phyloP scores from a whole-genome alignment of 2,113 vertebrate species.

The Oreamnos americanus region DNA sequence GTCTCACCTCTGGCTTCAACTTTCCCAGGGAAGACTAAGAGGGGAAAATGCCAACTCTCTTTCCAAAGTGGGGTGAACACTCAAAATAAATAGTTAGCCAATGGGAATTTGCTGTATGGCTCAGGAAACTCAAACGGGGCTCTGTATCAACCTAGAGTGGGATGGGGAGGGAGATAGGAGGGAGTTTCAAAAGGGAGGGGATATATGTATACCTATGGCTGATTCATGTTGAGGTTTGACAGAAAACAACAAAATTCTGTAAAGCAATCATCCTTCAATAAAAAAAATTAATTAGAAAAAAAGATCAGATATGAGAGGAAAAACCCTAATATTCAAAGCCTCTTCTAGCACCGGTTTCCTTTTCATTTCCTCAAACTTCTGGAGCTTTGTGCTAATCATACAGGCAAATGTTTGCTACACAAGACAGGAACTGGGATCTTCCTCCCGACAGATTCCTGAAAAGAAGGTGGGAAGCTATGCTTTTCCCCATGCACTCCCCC shows the following conservation, averaged over 20 bases:
- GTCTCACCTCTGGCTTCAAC: conserved; percentile 41
- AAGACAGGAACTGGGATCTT: neutral
- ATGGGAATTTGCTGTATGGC: neutral
- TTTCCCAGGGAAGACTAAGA: neutral
- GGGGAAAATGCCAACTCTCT: neutral
- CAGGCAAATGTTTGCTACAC: neutral
- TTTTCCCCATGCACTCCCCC: neutral
- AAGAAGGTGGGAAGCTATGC: neutral
- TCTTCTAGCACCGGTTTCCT: neutral
- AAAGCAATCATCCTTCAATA: neutral
- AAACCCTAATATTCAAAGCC: neutral
- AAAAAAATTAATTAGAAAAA: neutral
- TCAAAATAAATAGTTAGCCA: neutral
- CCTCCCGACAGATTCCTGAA: neutral
- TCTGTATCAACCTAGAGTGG: neutral
- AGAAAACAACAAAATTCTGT: neutral
- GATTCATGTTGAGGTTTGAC: neutral
- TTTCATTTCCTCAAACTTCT: neutral
- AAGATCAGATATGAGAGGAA: neutral
- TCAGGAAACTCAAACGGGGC: neutral
- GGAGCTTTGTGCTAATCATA: neutral
- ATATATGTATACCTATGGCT: neutral
- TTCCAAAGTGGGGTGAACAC: neutral
- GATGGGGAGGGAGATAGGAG: neutral
- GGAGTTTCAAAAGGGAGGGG: neutral